Percentiles rank a stretch among this genome's conserved stretches.
phyloP scores from a whole-genome alignment of 2,888 invertebrate genomes.

The Caradrina clavipalpis region DNA sequence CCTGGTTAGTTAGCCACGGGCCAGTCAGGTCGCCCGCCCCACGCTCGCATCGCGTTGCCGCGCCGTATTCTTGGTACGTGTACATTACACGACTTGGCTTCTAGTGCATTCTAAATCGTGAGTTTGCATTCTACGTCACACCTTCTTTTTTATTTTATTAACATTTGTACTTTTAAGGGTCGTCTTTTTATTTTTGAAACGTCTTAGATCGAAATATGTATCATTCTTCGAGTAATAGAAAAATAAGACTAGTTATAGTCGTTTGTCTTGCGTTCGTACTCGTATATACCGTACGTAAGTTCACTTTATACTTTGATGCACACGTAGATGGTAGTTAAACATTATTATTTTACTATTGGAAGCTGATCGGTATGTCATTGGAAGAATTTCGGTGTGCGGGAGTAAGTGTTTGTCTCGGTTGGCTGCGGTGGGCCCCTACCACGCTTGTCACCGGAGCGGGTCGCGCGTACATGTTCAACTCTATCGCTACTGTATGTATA shows the following conservation, averaged over 20 bases:
- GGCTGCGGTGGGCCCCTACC: conserved; percentile 74
- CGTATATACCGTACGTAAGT: conserved; percentile 85
- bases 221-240: conserved; percentile 83
- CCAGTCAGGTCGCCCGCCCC: conserved; percentile 70
- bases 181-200: conserved; percentile 73
- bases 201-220: conserved; percentile 81
- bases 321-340: conserved; percentile 84
- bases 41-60: conserved; percentile 81
- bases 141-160: conserved; percentile 80
- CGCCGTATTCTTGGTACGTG: conserved; percentile 82
- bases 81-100: conserved; percentile 88
- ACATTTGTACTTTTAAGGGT: conserved; percentile 84
- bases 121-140: conserved; percentile 84
- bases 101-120: conserved; percentile 81
- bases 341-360: conserved; percentile 85
- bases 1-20: conserved; percentile 78
- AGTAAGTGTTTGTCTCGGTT: conserved; percentile 76
- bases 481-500: conserved; percentile 67
- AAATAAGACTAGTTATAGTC: conserved; percentile 87
- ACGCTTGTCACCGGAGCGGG: conserved; percentile 67
- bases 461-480: conserved; percentile 68
- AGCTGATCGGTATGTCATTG: conserved; percentile 87
- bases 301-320: conserved; percentile 89
- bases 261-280: conserved; percentile 85
- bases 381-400: conserved; percentile 84